These are phyloP conservation scores for Entosphenus tridentatus DNA, from an alignment of 2,113 vertebrate species.

Conservation along the genomic window DNA sequence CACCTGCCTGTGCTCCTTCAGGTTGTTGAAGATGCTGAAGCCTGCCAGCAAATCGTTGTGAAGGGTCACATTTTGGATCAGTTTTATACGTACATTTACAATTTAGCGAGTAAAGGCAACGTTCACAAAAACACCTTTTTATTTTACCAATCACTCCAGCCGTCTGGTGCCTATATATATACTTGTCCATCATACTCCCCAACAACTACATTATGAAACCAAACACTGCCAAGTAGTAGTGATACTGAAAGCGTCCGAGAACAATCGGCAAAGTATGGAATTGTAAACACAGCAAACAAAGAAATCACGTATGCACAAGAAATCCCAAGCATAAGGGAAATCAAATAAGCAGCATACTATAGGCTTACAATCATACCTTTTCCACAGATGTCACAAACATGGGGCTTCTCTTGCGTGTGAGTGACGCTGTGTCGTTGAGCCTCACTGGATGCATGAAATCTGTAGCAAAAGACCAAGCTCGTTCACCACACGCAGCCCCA, in stretches of 20 bases:
- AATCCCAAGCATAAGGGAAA: background rate
- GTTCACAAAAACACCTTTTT: background rate
- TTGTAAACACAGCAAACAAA: no score
- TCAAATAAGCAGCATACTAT: no score
- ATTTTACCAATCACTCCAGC: no score
- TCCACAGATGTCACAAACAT: constrained; percentile 82
- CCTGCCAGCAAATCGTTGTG: constrained; percentile 23
- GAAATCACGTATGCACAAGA: background rate
- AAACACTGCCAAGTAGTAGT: no score
- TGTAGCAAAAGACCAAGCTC: constrained; percentile 15
- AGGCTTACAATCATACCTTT: constrained; percentile 29
- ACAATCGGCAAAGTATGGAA: no score
- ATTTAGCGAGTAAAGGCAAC: no score
- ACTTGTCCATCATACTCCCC: no score
- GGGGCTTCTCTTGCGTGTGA: constrained; percentile 78
- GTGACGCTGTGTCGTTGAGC: constrained; percentile 85
- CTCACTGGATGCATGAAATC: constrained; percentile 80
- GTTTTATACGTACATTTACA: no score
- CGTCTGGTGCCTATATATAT: no score
- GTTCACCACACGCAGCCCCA: constrained; percentile 12
- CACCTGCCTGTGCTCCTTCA: constrained; percentile 88
- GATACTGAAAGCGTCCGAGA: no score
- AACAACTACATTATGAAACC: no score
- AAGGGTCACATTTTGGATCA: no score
- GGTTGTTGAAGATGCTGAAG: constrained; percentile 82